A percentile compares a stretch with the other conserved stretches of the same genome.
phyloP scores from a whole-genome alignment of 2,113 vertebrate genomes.

The Neodon shergylaensis region DNA sequence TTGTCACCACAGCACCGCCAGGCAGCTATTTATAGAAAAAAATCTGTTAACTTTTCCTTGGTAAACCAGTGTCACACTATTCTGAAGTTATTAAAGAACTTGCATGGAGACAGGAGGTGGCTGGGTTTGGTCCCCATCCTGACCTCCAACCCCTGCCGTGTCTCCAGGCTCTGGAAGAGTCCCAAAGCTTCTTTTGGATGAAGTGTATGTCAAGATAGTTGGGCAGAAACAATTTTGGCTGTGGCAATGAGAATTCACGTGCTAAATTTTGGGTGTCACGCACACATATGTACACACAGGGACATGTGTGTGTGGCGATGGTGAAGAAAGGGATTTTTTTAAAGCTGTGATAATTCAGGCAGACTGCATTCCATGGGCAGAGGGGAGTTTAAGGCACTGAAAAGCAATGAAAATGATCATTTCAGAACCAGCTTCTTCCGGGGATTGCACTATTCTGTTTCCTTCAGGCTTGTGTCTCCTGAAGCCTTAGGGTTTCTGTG shows the following conservation, averaged over 20 bases:
- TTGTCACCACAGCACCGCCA: constrained; percentile 73
- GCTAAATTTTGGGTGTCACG: constrained; percentile 69
- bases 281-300: constrained; percentile 52
- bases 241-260: constrained; percentile 54
- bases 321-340: constrained; percentile 61
- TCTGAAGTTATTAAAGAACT: constrained; percentile 73
- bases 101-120: constrained; percentile 38
- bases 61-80: constrained; percentile 65
- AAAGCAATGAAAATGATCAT: constrained; percentile 3
- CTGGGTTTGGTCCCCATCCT: background rate
- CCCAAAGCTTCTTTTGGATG: constrained; percentile 62
- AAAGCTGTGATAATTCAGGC: constrained; percentile 69
- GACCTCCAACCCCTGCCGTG: background rate
- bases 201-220: background rate
- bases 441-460: constrained; percentile 11
- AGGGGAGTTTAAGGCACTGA: constrained; percentile 12
- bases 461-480: background rate
- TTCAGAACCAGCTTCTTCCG: background rate
- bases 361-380: constrained; percentile 30
- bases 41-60: constrained; percentile 76
- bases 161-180: constrained; percentile 48
- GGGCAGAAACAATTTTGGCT: constrained; percentile 59
- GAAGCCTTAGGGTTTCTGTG: background rate
- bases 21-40: constrained; percentile 80
- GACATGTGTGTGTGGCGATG: constrained; percentile 54